Conservation (phyloP, 2,888 invertebrate species). For the Oithona nana region DNA sequence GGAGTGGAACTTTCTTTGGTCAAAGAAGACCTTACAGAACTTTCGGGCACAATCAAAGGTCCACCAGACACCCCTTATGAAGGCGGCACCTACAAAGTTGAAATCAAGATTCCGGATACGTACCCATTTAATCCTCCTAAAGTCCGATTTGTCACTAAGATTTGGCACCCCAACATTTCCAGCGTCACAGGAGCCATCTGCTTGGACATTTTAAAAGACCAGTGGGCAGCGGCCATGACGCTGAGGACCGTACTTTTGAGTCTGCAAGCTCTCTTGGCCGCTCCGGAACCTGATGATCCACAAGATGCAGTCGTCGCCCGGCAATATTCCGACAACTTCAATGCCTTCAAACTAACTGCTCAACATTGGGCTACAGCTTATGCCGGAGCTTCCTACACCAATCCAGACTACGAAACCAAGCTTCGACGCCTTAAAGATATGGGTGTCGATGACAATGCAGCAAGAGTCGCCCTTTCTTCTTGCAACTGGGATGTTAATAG, state of each 20-base stretch:
- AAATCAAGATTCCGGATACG: conserved; percentile 94
- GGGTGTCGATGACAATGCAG: conserved; percentile 78
- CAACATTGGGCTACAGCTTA: conserved; percentile 88
- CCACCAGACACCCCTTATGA: conserved; percentile 97
- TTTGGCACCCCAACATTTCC: conserved; percentile 99
- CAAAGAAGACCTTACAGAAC: conserved; percentile 68
- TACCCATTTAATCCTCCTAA: conserved; percentile 99
- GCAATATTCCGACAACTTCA: conserved; percentile 74
- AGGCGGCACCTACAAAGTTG: conserved; percentile 60
- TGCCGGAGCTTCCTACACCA: conserved; percentile 49
- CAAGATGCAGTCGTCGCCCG: conserved; percentile 90
- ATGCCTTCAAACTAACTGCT: conserved; percentile 75
- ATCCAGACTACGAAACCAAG: conserved; percentile 6
- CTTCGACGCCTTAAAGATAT: conserved; percentile 41
- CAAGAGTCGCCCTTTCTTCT: conserved; percentile 70
- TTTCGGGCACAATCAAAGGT: conserved; percentile 87
- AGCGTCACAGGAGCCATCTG: conserved; percentile 96
- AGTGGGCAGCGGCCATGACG: conserved; percentile 98
- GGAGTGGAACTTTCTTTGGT: conserved; percentile 10
- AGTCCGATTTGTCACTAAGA: conserved; percentile 88
- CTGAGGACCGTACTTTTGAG: conserved; percentile 40
- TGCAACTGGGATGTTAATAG: conserved; percentile 80
- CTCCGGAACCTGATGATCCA: conserved; percentile 81
- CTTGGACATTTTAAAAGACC: conserved; percentile 91
- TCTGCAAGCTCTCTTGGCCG: conserved; percentile 42